Evolutionary conservation across 2,888 invertebrate species (phyloP).

Genomic region (Hymenopus coronatus): DNA sequence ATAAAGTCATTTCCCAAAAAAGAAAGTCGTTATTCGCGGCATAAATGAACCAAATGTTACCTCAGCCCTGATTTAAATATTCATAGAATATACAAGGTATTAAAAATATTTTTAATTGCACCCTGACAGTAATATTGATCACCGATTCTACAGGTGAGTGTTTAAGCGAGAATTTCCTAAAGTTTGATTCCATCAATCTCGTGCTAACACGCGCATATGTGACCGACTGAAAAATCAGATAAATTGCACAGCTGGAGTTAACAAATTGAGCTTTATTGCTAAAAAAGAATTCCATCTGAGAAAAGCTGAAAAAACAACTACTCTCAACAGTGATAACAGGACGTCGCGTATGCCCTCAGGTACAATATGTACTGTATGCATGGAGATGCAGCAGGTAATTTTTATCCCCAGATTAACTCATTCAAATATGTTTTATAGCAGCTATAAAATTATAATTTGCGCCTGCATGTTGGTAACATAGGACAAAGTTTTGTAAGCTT

Average conservation of each 20-base stretch:
- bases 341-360: not conserved
- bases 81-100: not conserved
- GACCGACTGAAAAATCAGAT: not conserved
- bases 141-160: not conserved
- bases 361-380: not conserved
- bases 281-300: not conserved
- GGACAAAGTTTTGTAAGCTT: too few species aligned
- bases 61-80: constrained; percentile 10
- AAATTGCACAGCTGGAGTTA: too few species aligned
- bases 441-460: too few species aligned
- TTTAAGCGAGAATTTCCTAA: not conserved
- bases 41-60: not conserved
- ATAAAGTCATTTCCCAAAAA: not conserved
- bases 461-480: too few species aligned
- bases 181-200: not conserved
- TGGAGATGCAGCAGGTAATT: not conserved
- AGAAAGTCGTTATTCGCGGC: not conserved
- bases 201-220: not conserved
- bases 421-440: too few species aligned
- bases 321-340: not conserved
- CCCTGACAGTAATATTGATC: not conserved
- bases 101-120: constrained; percentile 7
- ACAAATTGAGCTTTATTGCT: not conserved
- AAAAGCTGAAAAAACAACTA: not conserved
- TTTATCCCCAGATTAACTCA: not conserved